phyloP scores from a whole-genome alignment of 2,797 vertebrate species.

The Tragelaphus oryx region DNA sequence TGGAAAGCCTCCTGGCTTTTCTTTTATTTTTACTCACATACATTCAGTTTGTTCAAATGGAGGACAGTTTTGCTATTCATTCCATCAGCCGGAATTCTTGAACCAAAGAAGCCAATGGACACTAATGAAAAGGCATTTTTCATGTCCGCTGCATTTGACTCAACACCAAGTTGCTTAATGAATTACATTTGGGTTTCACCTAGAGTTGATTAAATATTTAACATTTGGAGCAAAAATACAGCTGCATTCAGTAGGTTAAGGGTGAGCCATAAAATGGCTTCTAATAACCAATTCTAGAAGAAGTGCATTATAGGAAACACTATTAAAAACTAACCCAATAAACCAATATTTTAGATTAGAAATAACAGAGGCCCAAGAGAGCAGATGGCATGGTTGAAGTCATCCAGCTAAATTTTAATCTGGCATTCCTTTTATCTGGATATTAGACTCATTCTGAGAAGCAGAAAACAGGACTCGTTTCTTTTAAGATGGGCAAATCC shows the following conservation, averaged over 20 bases:
- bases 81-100: slow-evolving; percentile 55
- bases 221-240: slow-evolving; percentile 68
- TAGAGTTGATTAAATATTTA: slow-evolving; percentile 78
- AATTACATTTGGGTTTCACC: slow-evolving; percentile 78
- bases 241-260: slow-evolving; percentile 33
- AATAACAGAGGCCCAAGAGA: not conserved
- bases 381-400: not conserved
- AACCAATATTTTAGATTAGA: not conserved
- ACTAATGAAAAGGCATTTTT: slow-evolving; percentile 78
- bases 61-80: slow-evolving; percentile 57
- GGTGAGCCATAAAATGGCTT: slow-evolving; percentile 24
- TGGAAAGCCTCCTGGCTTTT: slow-evolving; percentile 49
- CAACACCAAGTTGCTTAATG: slow-evolving; percentile 76
- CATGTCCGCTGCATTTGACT: slow-evolving; percentile 76
- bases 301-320: not conserved
- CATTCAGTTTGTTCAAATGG: slow-evolving; percentile 50
- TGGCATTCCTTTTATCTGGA: not conserved
- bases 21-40: slow-evolving; percentile 58
- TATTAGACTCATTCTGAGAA: not conserved
- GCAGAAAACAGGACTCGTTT: not conserved
- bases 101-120: slow-evolving; percentile 62
- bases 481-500: not conserved
- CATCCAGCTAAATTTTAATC: not conserved
- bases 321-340: not conserved
- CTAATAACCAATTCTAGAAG: slow-evolving; percentile 36